Percentiles rank a stretch among this genome's conserved stretches.
These are phyloP conservation scores for Pachycephus smyrnensis DNA, from an alignment of 2,888 invertebrate genomes.

Conservation along the genomic window DNA sequence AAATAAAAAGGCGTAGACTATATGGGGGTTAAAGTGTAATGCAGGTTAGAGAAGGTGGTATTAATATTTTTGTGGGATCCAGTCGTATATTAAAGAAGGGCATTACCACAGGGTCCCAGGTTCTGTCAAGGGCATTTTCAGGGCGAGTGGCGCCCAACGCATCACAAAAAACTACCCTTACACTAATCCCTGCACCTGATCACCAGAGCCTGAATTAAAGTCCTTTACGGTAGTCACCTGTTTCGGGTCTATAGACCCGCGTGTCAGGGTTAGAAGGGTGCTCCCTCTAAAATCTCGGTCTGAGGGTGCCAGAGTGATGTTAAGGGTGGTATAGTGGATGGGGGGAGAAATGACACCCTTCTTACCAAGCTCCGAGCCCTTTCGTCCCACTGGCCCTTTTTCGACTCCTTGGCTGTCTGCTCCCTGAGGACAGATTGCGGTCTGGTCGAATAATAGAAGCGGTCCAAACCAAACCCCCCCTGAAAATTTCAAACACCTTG, in stretches of 20 bases:
- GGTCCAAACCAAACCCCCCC: background rate
- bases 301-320: background rate
- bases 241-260: background rate
- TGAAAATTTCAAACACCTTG: conserved; percentile 17
- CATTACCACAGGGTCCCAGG: background rate
- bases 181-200: background rate
- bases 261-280: background rate
- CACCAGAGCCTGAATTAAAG: background rate
- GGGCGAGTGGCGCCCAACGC: background rate
- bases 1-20: background rate
- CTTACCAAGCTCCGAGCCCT: background rate
- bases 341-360: background rate
- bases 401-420: background rate
- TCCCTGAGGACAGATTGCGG: conserved; percentile 18
- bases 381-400: background rate
- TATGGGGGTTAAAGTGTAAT: background rate
- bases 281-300: background rate
- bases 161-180: background rate
- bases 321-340: background rate
- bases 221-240: background rate
- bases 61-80: background rate
- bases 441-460: conserved; percentile 18
- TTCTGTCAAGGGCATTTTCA: background rate
- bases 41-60: background rate
- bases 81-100: background rate